Base-by-base conservation (phyloP, 2,797 vertebrate genomes). In the Clarias platycephalus region DNA sequence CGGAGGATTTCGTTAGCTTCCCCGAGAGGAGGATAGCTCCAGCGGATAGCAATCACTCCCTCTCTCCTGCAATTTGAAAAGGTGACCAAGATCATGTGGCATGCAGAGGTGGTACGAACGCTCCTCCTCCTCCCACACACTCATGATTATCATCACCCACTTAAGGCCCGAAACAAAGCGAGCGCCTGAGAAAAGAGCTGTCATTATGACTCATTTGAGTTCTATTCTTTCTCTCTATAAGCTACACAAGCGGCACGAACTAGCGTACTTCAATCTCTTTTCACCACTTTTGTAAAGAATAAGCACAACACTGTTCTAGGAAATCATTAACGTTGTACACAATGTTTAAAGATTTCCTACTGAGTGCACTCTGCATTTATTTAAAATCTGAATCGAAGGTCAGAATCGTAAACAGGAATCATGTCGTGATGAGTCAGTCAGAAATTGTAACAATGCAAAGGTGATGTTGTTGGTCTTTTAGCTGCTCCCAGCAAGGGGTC, bases 161-260 rank as follows among this genome's bases (percentile, higher is more conserved):
- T 44, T 76, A 78, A 77, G 40, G 82, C 77, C 53, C 10, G 72
- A 88, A 49, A 90, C 87, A 87, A 83, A 84, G 87, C 66, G n/a
- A 75, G 77, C 75, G 37, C 77, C 55, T 5, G 58, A 89, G 80
- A 86, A 60, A 80, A 70, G 53, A 77, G 63, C 49, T 20, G 66
- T 83, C 87, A 87, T 88, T 86, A 89, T 85, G 83, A 87, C 53
- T 87, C 88, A 86, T 67, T 87, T 78, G n/a, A 81, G 63, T 53
- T 3, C 16, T 81, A 80, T 34, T 79, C 81, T 82, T 16, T 18
- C 37, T 68, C 62, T 67, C 15, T 58, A 34, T 70, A 22, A 26
- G 37, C 12, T 16, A 26, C 20, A 55, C 13, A 37, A n/a, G 72
- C 26, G 31, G 68, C 64, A 31, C 4, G 22, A 81, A 24, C 15